Evolutionary conservation across 2,888 invertebrate species (phyloP).

Genomic region (Sericinus montela): DNA sequence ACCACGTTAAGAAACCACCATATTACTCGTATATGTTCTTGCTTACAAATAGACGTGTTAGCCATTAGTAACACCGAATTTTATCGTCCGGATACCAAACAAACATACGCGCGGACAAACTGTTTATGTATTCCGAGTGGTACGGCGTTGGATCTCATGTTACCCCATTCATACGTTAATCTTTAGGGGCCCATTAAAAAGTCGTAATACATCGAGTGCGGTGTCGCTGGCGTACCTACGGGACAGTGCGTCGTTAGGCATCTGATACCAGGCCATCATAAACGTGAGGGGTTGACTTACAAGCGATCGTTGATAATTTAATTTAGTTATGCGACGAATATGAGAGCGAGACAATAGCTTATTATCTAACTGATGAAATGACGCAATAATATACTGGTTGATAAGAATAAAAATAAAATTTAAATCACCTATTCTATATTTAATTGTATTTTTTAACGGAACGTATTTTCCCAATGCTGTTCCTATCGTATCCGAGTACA

Average conservation of each 20-base stretch:
- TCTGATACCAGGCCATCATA: slow-evolving; percentile 70
- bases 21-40: too few relatives aligned
- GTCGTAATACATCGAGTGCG: slow-evolving; percentile 58
- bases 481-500: too few relatives aligned
- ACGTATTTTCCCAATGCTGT: too few relatives aligned
- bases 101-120: slow-evolving; percentile 44
- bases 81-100: slow-evolving; percentile 53
- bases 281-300: slow-evolving; percentile 40
- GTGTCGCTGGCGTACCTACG: slow-evolving; percentile 59
- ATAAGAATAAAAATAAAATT: too few relatives aligned
- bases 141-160: slow-evolving; percentile 60
- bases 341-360: slow-evolving; percentile 25
- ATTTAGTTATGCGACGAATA: slow-evolving; percentile 46
- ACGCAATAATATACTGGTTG: not conserved
- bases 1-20: too few relatives aligned
- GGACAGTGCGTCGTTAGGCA: slow-evolving; percentile 75
- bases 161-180: slow-evolving; percentile 74
- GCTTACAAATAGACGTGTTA: slow-evolving; percentile 23
- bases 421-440: too few relatives aligned
- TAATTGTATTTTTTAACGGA: too few relatives aligned
- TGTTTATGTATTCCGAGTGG: slow-evolving; percentile 66
- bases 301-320: slow-evolving; percentile 40
- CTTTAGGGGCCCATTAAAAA: slow-evolving; percentile 71
- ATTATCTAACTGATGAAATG: slow-evolving; percentile 5
- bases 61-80: slow-evolving; percentile 59